Conservation (phyloP, 1,140 invertebrate species). For the Drosophila littoralis region DNA sequence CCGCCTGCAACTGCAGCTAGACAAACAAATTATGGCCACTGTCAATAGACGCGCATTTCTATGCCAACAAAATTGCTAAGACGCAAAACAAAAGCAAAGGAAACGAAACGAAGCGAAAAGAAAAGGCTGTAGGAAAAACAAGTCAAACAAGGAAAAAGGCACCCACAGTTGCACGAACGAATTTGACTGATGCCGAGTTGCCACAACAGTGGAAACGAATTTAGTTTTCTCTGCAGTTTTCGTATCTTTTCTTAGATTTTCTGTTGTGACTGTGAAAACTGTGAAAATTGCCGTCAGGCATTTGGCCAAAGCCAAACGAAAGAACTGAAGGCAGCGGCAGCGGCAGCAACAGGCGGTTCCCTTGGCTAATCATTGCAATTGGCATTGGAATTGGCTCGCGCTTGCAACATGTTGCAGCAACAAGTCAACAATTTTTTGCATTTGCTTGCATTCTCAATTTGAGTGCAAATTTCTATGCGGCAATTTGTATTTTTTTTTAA, state of each 20-base stretch:
- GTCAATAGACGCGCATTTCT: constrained; percentile 76
- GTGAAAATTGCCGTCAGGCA: constrained; percentile 67
- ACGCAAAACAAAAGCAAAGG: constrained; percentile 1
- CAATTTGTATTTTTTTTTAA: constrained; percentile 32
- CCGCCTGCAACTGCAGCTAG: constrained; percentile 53
- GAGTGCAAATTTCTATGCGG: constrained; percentile 4
- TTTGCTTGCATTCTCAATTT: constrained; percentile 27
- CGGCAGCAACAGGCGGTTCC: constrained; percentile 50
- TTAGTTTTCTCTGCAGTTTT: constrained; percentile 46
- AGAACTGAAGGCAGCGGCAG: not conserved
- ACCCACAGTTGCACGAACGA: constrained; percentile 65
- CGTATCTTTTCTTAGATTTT: constrained; percentile 16
- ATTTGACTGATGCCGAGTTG: constrained; percentile 63
- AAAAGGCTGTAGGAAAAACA: constrained; percentile 9
- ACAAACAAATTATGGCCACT: constrained; percentile 81
- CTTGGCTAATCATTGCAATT: constrained; percentile 58
- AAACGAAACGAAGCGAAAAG: constrained; percentile 1
- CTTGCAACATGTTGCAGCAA: constrained; percentile 70
- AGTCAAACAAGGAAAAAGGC: constrained; percentile 49
- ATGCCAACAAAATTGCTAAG: constrained; percentile 60
- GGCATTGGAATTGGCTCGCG: constrained; percentile 31
- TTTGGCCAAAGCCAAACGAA: constrained; percentile 42
- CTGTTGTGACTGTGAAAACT: constrained; percentile 55
- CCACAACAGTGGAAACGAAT: constrained; percentile 24
- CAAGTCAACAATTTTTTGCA: constrained; percentile 29